A percentile compares a stretch with the other conserved stretches of the same genome.
phyloP scores from a whole-genome alignment of 2,113 vertebrate genomes.

The Ammospiza nelsoni region DNA sequence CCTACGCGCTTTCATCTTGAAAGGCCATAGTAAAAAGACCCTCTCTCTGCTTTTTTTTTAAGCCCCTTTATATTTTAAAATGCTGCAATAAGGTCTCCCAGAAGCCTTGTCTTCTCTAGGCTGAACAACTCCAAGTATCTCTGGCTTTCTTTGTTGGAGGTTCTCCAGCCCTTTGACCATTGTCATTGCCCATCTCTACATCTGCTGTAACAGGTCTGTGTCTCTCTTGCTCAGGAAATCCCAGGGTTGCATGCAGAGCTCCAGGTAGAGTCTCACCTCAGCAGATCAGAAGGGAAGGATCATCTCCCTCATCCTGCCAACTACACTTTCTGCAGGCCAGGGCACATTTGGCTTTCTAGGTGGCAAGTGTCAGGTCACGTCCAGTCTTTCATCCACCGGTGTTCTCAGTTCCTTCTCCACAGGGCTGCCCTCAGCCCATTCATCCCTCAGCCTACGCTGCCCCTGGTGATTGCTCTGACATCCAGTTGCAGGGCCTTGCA shows the following conservation, averaged over 20 bases:
- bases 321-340: neutral
- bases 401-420: no score
- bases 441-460: no score
- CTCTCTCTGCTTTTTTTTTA: no score
- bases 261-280: neutral
- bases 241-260: neutral
- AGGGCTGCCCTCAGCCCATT: no score
- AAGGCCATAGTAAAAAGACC: no score
- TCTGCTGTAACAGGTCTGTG: neutral
- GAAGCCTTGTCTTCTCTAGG: no score
- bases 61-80: no score
- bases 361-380: neutral
- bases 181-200: neutral
- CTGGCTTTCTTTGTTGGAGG: neutral
- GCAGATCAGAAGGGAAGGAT: neutral
- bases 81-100: neutral
- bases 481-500: no score
- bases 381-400: neutral
- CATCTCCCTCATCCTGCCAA: neutral
- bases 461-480: no score
- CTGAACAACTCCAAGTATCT: no score
- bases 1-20: no score
- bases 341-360: neutral
- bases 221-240: neutral
- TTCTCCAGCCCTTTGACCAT: neutral